Evolutionary conservation across 1,140 invertebrate genomes (phyloP).

Genomic region (Calycopis cecrops): DNA sequence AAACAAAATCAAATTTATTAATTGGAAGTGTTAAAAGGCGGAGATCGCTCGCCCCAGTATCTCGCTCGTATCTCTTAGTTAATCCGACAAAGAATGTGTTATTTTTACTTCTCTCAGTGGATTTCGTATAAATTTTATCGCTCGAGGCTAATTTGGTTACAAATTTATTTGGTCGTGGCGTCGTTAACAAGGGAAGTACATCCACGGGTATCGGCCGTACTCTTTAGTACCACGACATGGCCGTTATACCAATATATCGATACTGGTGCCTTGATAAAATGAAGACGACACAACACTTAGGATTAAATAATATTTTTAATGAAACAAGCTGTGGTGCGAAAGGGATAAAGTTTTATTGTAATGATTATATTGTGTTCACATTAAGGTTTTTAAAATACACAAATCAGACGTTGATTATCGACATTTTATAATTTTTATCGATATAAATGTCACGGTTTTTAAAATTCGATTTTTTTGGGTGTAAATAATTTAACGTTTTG

Average conservation of each 20-base stretch:
- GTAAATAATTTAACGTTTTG: slow-evolving; percentile 2
- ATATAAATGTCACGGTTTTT: slow-evolving; percentile 1
- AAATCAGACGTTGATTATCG: slow-evolving; percentile 36
- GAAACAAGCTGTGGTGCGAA: slow-evolving; percentile 26
- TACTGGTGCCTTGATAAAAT: slow-evolving; percentile 68
- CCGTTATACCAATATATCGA: slow-evolving; percentile 71
- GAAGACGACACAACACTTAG: slow-evolving; percentile 67
- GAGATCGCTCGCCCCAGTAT: slow-evolving; percentile 62
- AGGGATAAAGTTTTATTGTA: slow-evolving; percentile 62
- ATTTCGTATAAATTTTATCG: slow-evolving; percentile 75
- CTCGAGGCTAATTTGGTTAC: slow-evolving; percentile 73
- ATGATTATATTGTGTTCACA: slow-evolving; percentile 36
- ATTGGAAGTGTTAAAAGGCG: slow-evolving; percentile 75
- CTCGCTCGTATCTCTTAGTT: slow-evolving; percentile 70
- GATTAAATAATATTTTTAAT: slow-evolving; percentile 66
- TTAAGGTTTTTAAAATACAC: slow-evolving; percentile 41
- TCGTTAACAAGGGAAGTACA: slow-evolving; percentile 71
- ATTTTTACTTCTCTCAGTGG: slow-evolving; percentile 70
- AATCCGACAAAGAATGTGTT: slow-evolving; percentile 72
- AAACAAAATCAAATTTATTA: slow-evolving; percentile 75
- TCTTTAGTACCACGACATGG: slow-evolving; percentile 60
- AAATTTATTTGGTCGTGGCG: slow-evolving; percentile 71
- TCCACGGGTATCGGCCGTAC: slow-evolving; percentile 63
- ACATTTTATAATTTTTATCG: slow-evolving; percentile 8
- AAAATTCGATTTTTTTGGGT: not conserved